These are phyloP conservation scores for Bettongia penicillata DNA, from an alignment of 2,113 vertebrate species.

Conservation along the genomic window DNA sequence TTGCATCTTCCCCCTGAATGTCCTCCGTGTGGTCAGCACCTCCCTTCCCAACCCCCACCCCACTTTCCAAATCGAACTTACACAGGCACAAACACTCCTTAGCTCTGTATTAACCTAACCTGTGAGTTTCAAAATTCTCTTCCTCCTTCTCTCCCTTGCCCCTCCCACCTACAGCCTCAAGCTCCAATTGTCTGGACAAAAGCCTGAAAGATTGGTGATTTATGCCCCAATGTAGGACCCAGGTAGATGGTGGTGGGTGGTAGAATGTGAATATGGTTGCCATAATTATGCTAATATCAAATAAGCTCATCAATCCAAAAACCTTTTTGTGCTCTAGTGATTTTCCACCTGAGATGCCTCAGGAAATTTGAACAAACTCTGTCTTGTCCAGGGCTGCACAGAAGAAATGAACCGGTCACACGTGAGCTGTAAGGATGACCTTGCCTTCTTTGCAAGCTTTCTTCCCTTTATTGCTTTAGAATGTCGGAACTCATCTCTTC, in stretches of 20 bases:
- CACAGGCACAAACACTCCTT: not conserved
- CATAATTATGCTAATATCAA: conserved; percentile 49
- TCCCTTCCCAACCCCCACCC: not conserved
- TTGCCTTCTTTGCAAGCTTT: conserved; percentile 27
- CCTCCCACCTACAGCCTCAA: conserved; percentile 19
- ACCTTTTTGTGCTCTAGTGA: not conserved
- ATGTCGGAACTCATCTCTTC: conserved; percentile 5
- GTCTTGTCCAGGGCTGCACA: conserved; percentile 1
- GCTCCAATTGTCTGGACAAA: not conserved
- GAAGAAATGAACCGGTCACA: conserved; percentile 43
- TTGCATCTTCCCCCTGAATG: not conserved
- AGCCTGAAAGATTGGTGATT: not conserved
- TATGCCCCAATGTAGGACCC: conserved; percentile 21
- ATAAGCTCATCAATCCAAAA: conserved; percentile 40
- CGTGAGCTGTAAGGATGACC: conserved; percentile 27
- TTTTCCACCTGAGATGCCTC: conserved; percentile 41
- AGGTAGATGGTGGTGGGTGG: not conserved
- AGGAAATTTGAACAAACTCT: conserved; percentile 66
- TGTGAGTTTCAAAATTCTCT: conserved; percentile 10
- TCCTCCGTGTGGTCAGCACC: not conserved
- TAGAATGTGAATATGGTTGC: conserved; percentile 16
- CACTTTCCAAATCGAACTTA: not conserved
- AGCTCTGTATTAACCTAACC: not conserved
- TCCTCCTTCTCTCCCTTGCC: not conserved
- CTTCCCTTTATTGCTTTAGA: conserved; percentile 47